Evolutionary conservation across 2,113 vertebrate species (phyloP).

Genomic region (Gymnocephalus cernua): DNA sequence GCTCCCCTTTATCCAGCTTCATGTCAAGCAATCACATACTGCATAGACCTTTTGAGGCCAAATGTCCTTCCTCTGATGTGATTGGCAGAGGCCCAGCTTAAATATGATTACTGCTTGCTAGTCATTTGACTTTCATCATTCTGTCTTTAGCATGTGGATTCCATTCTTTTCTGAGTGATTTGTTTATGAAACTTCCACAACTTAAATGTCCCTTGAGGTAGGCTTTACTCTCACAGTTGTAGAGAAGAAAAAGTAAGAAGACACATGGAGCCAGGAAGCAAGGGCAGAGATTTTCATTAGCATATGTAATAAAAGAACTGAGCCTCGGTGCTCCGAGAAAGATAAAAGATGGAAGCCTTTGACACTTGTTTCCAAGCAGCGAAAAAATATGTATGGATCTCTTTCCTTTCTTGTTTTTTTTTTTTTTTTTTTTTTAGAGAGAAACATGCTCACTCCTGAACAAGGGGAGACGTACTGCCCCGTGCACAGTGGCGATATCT

Average conservation of each 20-base stretch:
- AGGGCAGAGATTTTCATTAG: slow-evolving; percentile 36
- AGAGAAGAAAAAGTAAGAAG: slow-evolving; percentile 15
- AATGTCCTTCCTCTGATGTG: slow-evolving; percentile 12
- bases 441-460: slow-evolving; percentile 63
- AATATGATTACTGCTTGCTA: slow-evolving; percentile 5
- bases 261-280: slow-evolving; percentile 1
- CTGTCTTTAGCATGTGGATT: background rate
- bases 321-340: background rate
- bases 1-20: slow-evolving; percentile 31
- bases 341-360: slow-evolving; percentile 48
- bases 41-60: slow-evolving; percentile 9
- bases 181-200: slow-evolving; percentile 12
- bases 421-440: slow-evolving; percentile 3
- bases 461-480: slow-evolving; percentile 76
- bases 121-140: slow-evolving; percentile 14
- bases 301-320: slow-evolving; percentile 50
- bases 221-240: background rate
- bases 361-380: slow-evolving; percentile 43
- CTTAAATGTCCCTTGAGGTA: slow-evolving; percentile 3
- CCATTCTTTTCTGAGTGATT: background rate
- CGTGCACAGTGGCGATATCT: slow-evolving; percentile 71
- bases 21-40: slow-evolving; percentile 35
- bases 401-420: slow-evolving; percentile 30
- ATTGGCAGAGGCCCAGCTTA: slow-evolving; percentile 40
- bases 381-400: background rate